These are phyloP conservation scores for Agapornis canus DNA, from an alignment of 2,797 vertebrate genomes.

Conservation along the genomic window DNA sequence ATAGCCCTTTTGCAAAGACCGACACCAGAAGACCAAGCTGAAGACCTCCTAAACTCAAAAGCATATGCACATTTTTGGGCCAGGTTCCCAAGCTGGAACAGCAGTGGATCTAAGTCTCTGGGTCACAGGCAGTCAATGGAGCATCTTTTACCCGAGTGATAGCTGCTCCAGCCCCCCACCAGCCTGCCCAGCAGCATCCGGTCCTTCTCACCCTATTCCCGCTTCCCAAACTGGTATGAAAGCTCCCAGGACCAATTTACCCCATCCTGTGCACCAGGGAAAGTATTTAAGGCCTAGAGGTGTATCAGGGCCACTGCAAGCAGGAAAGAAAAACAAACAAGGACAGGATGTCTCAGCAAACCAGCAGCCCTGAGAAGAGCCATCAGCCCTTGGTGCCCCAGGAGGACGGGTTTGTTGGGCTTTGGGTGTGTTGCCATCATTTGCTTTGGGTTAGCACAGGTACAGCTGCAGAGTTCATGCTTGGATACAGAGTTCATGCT, in stretches of 20 bases:
- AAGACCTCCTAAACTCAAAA: neutral
- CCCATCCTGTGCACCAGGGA: neutral
- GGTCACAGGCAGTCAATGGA: neutral
- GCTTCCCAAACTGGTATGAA: neutral
- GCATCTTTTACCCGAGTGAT: neutral
- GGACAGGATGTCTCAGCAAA: neutral
- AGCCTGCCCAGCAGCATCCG: neutral
- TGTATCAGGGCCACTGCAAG: conserved; percentile 51
- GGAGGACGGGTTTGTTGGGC: neutral
- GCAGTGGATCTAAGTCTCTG: neutral
- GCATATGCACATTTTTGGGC: neutral
- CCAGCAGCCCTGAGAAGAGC: neutral
- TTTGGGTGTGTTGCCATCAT: neutral
- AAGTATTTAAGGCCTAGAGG: conserved; percentile 22
- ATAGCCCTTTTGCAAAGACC: neutral
- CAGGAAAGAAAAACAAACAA: conserved; percentile 45
- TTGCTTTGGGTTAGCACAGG: neutral
- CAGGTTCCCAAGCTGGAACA: neutral
- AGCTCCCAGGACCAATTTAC: conserved; percentile 27
- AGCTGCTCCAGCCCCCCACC: neutral
- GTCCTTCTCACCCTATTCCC: neutral
- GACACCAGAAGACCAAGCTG: neutral
- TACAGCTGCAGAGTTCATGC: neutral
- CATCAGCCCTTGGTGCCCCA: accelerated
- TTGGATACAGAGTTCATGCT: neutral